Conservation (phyloP, 2,113 vertebrate species). For the Lamprologus sp. region DNA sequence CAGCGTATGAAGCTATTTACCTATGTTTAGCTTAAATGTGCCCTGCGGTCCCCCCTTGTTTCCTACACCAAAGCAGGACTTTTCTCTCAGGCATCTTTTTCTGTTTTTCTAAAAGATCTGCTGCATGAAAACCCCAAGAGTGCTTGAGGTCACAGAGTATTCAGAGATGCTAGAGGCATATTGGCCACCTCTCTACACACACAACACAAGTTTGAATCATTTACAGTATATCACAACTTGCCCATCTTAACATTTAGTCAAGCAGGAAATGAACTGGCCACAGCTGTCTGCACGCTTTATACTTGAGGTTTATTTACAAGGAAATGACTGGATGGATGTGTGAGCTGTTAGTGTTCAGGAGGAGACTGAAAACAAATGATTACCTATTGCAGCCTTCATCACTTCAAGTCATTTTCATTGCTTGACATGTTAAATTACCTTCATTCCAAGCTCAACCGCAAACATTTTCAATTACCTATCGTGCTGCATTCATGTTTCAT, state of each 20-base stretch:
- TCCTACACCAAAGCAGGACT: not conserved
- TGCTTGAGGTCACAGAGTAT: not conserved
- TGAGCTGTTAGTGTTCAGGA: not conserved
- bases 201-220: not conserved
- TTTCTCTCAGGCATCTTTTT: not conserved
- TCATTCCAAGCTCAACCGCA: not conserved
- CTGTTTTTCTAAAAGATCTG: not conserved
- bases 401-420: not conserved
- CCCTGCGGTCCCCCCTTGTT: not conserved
- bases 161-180: not conserved
- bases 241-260: not conserved
- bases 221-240: not conserved
- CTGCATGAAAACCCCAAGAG: not conserved
- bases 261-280: not conserved
- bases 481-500: not conserved
- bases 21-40: not conserved
- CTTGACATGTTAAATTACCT: conserved; percentile 5
- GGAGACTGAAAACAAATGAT: not conserved
- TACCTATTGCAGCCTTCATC: not conserved
- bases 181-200: not conserved
- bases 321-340: not conserved
- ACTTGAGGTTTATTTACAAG: not conserved
- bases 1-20: not conserved
- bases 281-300: not conserved
- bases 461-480: conserved; percentile 10